Evolutionary conservation across 2,113 vertebrate genomes (phyloP).

Genomic region (Ophthalmolycus amberensis): DNA sequence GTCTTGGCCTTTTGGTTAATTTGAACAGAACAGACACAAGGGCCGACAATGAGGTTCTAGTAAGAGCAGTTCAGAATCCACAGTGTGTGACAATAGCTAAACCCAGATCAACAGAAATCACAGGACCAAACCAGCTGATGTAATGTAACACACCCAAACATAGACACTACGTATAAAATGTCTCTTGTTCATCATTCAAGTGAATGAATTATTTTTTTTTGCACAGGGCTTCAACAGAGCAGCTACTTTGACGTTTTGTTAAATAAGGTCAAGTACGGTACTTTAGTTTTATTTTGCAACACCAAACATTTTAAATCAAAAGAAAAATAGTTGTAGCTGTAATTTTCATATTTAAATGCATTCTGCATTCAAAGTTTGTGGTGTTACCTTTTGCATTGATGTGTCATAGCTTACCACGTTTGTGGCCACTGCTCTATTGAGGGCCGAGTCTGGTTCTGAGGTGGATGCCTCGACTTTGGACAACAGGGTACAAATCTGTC

Average conservation of each 20-base stretch:
- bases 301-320: neutral
- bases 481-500: neutral
- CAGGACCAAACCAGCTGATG: neutral
- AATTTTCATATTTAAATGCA: neutral
- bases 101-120: neutral
- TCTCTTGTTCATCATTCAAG: too few species aligned
- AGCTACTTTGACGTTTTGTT: neutral
- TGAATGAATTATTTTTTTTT: too few species aligned
- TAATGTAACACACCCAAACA: neutral
- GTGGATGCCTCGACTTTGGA: neutral
- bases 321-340: neutral
- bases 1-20: conserved; percentile 16
- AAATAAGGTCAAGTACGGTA: conserved; percentile 24
- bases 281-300: neutral
- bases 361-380: neutral
- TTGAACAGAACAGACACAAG: conserved; percentile 1
- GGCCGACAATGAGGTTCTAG: neutral
- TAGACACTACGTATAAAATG: neutral
- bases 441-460: neutral
- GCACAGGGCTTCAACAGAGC: neutral
- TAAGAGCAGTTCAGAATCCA: neutral
- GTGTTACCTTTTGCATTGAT: neutral
- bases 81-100: neutral
- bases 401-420: neutral
- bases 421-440: too few species aligned